A percentile compares a stretch with the other conserved stretches of the same genome.
These are phyloP conservation scores for Rhorus exstirpatorius DNA, from an alignment of 2,888 invertebrate species.

Conservation along the genomic window DNA sequence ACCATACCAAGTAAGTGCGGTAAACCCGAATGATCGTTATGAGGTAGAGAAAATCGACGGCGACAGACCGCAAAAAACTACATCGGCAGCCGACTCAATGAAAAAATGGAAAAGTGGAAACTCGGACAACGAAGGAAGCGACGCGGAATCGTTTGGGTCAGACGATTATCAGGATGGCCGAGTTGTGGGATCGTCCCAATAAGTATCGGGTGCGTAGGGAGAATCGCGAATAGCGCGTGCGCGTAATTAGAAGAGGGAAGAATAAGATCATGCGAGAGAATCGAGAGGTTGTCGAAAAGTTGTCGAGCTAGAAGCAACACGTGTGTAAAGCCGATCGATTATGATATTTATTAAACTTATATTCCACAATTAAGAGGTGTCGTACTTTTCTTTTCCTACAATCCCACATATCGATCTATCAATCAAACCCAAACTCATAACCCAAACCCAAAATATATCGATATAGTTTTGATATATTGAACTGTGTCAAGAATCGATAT, in stretches of 20 bases:
- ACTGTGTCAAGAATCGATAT: too few relatives aligned
- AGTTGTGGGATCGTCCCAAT: slow-evolving; percentile 17
- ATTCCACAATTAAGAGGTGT: too few relatives aligned
- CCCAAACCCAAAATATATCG: too few relatives aligned
- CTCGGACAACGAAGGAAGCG: not conserved
- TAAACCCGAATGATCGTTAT: slow-evolving; percentile 39
- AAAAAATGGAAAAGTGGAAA: slow-evolving; percentile 36
- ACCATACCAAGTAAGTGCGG: slow-evolving; percentile 74
- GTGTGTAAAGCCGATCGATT: too few relatives aligned
- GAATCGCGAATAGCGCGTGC: not conserved
- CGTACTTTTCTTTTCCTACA: too few relatives aligned
- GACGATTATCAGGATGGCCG: slow-evolving; percentile 45
- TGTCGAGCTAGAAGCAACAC: too few relatives aligned
- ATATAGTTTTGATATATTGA: too few relatives aligned
- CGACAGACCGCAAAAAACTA: slow-evolving; percentile 34
- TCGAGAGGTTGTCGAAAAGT: too few relatives aligned
- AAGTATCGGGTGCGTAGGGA: not conserved
- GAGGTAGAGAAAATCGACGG: slow-evolving; percentile 43
- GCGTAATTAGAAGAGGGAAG: not conserved
- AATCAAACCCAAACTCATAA: too few relatives aligned
- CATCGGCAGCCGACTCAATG: slow-evolving; percentile 47
- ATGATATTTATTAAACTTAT: too few relatives aligned
- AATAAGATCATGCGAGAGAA: too few relatives aligned
- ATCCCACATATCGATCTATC: too few relatives aligned
- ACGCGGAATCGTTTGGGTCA: slow-evolving; percentile 19